phyloP scores from a whole-genome alignment of 2,113 vertebrate genomes.

The Rostratula benghalensis region DNA sequence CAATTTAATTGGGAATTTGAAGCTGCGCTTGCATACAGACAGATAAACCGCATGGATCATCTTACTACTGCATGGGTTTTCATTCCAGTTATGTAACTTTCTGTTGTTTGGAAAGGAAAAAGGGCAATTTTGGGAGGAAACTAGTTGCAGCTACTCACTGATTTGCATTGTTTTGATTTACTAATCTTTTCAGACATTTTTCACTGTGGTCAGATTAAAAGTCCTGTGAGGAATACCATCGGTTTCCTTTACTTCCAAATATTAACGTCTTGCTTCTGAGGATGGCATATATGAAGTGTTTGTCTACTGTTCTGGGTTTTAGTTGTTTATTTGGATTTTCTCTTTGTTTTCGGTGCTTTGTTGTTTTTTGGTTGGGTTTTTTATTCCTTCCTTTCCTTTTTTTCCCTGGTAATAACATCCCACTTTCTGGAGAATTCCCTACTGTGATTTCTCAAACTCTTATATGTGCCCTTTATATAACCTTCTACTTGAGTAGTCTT shows the following conservation, averaged over 20 bases:
- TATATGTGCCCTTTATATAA: neutral
- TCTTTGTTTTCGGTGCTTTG: neutral
- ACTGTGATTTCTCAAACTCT: neutral
- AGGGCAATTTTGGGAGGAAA: neutral
- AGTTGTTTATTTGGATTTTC: neutral
- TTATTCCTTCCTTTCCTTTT: neutral
- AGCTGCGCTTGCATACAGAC: neutral
- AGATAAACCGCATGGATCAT: neutral
- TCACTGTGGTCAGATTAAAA: neutral
- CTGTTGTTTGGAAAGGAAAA: neutral
- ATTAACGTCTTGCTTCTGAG: neutral
- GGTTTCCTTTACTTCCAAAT: neutral
- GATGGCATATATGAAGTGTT: neutral
- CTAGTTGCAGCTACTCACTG: neutral
- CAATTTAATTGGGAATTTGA: neutral
- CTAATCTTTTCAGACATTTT: neutral
- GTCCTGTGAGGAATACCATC: neutral
- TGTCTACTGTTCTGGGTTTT: neutral
- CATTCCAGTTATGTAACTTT: neutral
- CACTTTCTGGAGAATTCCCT: neutral
- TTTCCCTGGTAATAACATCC: neutral
- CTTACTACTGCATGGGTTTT: neutral
- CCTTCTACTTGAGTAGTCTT: neutral
- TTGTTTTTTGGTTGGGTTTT: too few species aligned
- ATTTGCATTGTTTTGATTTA: neutral